Evolutionary conservation across 2,888 invertebrate genomes (phyloP).

Genomic region (Alcis repandata): DNA sequence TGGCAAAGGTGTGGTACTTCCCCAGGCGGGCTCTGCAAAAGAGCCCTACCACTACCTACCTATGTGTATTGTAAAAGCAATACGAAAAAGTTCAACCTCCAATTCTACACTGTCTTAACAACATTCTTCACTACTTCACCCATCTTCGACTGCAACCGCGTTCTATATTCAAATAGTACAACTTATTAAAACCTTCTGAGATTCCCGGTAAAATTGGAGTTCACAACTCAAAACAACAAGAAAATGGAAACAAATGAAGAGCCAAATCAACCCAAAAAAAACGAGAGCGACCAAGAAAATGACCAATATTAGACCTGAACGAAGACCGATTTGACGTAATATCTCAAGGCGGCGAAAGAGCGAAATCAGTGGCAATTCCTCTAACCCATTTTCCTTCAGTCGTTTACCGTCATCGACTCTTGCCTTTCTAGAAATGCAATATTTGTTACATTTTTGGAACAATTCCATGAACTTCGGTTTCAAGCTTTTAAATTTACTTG

Average conservation of each 20-base stretch:
- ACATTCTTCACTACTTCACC: too few relatives aligned
- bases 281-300: conserved; percentile 1
- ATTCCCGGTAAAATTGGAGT: not conserved
- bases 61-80: too few relatives aligned
- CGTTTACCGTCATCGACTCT: not conserved
- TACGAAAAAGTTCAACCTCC: too few relatives aligned
- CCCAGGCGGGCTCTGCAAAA: too few relatives aligned
- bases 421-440: not conserved
- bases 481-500: not conserved
- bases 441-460: not conserved
- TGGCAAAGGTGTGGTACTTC: too few relatives aligned
- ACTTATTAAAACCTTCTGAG: too few relatives aligned
- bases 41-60: too few relatives aligned
- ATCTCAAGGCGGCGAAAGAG: conserved; percentile 10
- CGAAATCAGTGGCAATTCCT: conserved; percentile 7
- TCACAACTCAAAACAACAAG: too few relatives aligned
- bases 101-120: too few relatives aligned
- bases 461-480: not conserved
- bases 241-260: too few relatives aligned
- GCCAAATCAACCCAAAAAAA: not conserved
- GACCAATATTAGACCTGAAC: conserved; percentile 11
- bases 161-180: too few relatives aligned
- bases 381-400: not conserved
- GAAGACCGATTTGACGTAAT: conserved; percentile 16
- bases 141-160: too few relatives aligned